phyloP scores from a whole-genome alignment of 92 coral and sea anemone genomes.

The Chrysogorgia sp. region DNA sequence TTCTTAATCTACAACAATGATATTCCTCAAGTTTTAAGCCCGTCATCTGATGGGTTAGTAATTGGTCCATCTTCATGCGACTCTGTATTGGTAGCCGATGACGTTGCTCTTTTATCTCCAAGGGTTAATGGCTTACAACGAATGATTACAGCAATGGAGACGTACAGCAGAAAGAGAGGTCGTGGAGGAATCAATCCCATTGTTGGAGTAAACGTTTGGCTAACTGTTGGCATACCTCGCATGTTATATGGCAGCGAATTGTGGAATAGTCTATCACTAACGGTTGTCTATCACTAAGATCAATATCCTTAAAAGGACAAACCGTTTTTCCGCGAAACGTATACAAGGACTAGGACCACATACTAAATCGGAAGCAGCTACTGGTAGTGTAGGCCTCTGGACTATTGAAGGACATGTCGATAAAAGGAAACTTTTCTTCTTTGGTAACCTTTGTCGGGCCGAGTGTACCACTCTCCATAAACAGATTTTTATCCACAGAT shows the following conservation, averaged over 20 bases:
- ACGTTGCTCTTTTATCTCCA: too few relatives aligned
- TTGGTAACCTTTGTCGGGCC: neutral
- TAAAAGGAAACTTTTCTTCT: neutral
- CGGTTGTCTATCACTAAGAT: too few relatives aligned
- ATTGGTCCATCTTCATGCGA: too few relatives aligned
- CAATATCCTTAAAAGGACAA: neutral
- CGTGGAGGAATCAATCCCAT: too few relatives aligned
- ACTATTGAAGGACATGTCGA: slow-evolving; percentile 2
- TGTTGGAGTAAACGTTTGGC: too few relatives aligned
- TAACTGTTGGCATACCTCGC: neutral
- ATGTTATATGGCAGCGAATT: slow-evolving; percentile 2
- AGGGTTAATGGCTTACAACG: too few relatives aligned
- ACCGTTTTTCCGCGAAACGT: neutral
- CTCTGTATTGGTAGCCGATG: too few relatives aligned
- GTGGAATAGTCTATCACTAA: neutral
- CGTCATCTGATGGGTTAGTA: too few relatives aligned
- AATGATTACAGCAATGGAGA: too few relatives aligned
- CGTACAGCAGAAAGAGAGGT: too few relatives aligned
- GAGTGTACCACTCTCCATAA: neutral
- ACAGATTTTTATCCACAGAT: neutral
- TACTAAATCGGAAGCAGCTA: neutral
- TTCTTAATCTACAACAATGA: too few relatives aligned
- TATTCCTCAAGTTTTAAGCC: too few relatives aligned
- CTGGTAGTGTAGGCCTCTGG: slow-evolving; percentile 4
- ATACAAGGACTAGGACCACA: neutral